Percentiles rank a stretch among this genome's conserved stretches.
Evolutionary conservation across 2,888 invertebrate species (phyloP).

Genomic region (Punctoribates punctum): DNA sequence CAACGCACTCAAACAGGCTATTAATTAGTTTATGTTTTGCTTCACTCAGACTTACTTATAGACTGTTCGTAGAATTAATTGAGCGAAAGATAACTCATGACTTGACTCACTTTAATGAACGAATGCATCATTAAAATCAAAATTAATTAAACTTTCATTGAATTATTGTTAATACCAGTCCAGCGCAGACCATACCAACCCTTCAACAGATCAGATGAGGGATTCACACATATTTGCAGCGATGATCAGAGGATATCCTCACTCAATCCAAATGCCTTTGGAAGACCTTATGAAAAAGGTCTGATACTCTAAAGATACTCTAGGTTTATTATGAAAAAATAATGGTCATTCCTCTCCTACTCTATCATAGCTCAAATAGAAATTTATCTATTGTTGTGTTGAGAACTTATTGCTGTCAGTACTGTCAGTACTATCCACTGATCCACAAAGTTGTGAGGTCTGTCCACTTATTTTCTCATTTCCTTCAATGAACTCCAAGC

Average conservation of each 20-base stretch:
- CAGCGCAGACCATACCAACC: not conserved
- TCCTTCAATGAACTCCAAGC: not conserved
- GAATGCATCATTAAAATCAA: constrained; percentile 11
- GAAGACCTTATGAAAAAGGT: too few species aligned
- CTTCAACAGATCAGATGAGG: too few species aligned
- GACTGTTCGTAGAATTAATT: constrained; percentile 4
- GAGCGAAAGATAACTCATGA: constrained; percentile 10
- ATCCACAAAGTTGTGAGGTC: not conserved
- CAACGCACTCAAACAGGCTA: not conserved
- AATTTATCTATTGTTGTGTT: not conserved
- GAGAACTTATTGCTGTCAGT: not conserved
- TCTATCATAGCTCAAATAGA: not conserved
- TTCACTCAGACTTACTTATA: constrained; percentile 4
- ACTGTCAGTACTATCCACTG: not conserved
- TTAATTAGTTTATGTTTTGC: constrained; percentile 21
- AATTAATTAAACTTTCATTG: not conserved
- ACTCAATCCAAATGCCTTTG: too few species aligned
- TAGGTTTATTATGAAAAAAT: too few species aligned
- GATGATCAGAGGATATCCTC: too few species aligned
- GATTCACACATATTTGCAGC: not conserved
- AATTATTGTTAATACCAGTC: not conserved
- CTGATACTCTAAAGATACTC: too few species aligned
- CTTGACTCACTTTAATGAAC: constrained; percentile 1
- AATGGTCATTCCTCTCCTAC: not conserved
- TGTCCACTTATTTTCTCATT: not conserved